Base-by-base conservation (phyloP, 2,113 vertebrate species). In the Gobius niger region DNA sequence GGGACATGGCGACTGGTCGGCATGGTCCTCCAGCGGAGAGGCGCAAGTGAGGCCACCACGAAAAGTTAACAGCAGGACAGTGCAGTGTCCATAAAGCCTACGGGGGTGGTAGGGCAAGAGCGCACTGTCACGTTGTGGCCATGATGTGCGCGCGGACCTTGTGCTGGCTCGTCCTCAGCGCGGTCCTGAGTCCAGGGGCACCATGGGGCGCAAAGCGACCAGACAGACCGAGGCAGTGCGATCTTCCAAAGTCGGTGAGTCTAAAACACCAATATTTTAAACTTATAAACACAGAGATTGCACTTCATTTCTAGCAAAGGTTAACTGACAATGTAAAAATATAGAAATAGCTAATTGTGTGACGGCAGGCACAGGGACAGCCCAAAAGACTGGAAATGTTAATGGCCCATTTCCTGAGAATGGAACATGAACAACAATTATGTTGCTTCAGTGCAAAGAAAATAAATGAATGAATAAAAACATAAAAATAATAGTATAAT, bases 211-310 rank as follows among this genome's bases (percentile, higher is more conserved):
- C 88, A 19, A 54, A 68, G 40, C 67, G 75, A 73, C 59, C 76
- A 67, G 89, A 77, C 77, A 85, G 90, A 87, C 87, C 91, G 60
- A 90, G 78, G 83, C 90, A 90, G 69, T 94, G 93, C 81, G 91
- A 91, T 80, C 60, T 88, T 66, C 93, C 93, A 13, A 86, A 86
- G 79, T 87, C 90, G 93, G 94, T 95, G 86, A 94, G 93, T 88
- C 18, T 34, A 4, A 34, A 34, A 34, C 24, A 34, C 24, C 24
- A 34, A 4, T 34, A 34, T 34, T 34, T 34, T 34, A 34, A 34
- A 34, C 24, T 34, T 34, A 34, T 34, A 34, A 34, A 24, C 3
- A 34, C 24, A 34, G 24, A 34, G 24, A 34, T 34, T 4, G 24
- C 24, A 34, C 24, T 34, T 34, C 1, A 34, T 34, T 34, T 34